Conservation (phyloP, 2,113 vertebrate species). For the Australoheros scitulus region DNA sequence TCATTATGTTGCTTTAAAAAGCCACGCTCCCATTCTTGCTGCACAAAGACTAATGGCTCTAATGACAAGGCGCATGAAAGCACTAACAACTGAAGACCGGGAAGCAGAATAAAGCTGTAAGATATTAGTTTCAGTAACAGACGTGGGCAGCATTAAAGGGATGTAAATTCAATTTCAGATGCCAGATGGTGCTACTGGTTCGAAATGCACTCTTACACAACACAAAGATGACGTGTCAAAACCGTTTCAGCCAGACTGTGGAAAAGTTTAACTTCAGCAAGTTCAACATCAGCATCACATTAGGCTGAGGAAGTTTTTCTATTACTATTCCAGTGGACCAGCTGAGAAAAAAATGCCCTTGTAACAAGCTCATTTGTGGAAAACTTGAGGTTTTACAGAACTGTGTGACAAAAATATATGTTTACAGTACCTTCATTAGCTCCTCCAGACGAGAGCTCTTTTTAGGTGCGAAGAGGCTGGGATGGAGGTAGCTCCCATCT, state of each 20-base stretch:
- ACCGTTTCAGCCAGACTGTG: background rate
- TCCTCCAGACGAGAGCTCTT: constrained; percentile 91
- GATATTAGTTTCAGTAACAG: constrained; percentile 9
- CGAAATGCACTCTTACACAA: background rate
- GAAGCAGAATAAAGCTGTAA: constrained; percentile 21
- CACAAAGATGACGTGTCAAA: too few species aligned
- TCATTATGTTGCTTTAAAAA: constrained; percentile 38
- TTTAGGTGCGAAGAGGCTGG: constrained; percentile 94
- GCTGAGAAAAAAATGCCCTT: background rate
- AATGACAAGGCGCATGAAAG: constrained; percentile 29
- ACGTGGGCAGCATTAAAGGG: background rate
- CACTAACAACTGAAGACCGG: background rate
- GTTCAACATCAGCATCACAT: background rate
- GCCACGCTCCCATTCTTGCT: background rate
- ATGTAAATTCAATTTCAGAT: background rate
- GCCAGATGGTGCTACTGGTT: background rate
- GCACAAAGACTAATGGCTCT: constrained; percentile 35
- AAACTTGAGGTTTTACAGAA: background rate
- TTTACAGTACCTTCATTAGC: constrained; percentile 87
- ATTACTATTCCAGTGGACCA: background rate
- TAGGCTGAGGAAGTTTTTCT: background rate
- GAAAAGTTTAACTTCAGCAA: background rate
- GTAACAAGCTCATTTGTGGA: background rate
- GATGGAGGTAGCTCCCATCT: constrained; percentile 92
- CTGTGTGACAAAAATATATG: background rate